Evolutionary conservation across 64 coral and sea anemone species (phyloP).

Genomic region (Montipora cactus): DNA sequence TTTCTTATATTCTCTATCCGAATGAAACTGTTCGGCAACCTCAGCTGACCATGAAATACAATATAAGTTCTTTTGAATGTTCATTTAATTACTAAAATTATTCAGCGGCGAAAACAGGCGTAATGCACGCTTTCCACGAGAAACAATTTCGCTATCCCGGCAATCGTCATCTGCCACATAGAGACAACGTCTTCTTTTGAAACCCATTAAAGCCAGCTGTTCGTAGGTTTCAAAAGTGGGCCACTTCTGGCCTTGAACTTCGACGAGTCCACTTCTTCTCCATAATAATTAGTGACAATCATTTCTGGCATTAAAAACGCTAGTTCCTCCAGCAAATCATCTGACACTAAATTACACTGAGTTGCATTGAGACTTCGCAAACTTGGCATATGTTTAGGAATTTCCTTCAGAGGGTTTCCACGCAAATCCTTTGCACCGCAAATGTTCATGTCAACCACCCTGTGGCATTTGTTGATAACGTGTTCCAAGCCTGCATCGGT

Average conservation of each 20-base stretch:
- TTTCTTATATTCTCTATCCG: too few relatives aligned
- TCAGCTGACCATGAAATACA: too few relatives aligned
- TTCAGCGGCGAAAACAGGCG: too few relatives aligned
- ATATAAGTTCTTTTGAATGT: too few relatives aligned
- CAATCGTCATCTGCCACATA: not conserved
- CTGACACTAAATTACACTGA: constrained; percentile 87
- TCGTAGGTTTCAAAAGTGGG: not conserved
- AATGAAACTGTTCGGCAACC: too few relatives aligned
- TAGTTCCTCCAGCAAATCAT: constrained; percentile 82
- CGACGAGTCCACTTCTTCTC: constrained; percentile 64
- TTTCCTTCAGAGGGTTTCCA: constrained; percentile 72
- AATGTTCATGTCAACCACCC: constrained; percentile 67
- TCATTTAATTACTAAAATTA: too few relatives aligned
- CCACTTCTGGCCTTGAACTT: not conserved
- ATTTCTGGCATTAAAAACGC: constrained; percentile 60
- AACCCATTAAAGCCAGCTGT: not conserved
- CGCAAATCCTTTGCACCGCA: constrained; percentile 69
- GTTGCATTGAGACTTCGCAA: constrained; percentile 80
- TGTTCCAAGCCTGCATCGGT: constrained; percentile 79
- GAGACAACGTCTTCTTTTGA: not conserved
- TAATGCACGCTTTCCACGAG: too few relatives aligned
- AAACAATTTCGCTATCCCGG: too few relatives aligned
- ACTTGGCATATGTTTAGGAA: constrained; percentile 50
- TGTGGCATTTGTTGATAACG: constrained; percentile 60
- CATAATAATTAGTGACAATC: constrained; percentile 84